Base-by-base conservation (phyloP, 1,140 invertebrate species). In the Drosophila lacertosa region DNA sequence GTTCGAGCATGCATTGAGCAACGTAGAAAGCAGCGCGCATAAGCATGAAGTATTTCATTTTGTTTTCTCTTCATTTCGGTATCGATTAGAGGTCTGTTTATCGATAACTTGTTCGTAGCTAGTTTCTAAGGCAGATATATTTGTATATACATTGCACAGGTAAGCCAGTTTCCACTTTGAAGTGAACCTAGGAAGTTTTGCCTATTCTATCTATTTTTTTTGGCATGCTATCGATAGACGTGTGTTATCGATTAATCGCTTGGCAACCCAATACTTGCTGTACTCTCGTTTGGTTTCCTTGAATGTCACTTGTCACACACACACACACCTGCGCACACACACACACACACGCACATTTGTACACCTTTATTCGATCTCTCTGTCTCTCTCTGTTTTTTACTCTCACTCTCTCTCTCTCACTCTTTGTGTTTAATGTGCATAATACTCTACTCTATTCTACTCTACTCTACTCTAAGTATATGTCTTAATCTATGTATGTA, bases 21-120 rank as follows among this genome's bases (percentile, higher is more conserved):
- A 48, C 32, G 44, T 80, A 83, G 76, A 67, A 79, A 84, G 77
- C 73, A 86, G 81, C 81, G 80, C 81, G 81, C 80, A 86, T 86
- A 60, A 53, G 80, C 80, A 84, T 84, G 80, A 53, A 37, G 22
- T 26, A 26, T 1, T 13, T 13, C 1, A 3, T 45, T 73, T 83
- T 22, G 32, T 39, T 69, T 3, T 11, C 2, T 24, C 26, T 47
- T 24, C 1, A 4, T 26, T 29, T 44, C 1, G 5, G 15, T 24
- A 15, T 47, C 9, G 22, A 16, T 18, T 42, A 39, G 37, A 42
- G 18, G n/a, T n/a, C n/a, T n/a, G 29, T 22, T 10, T 26, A 3
- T 32, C 15, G 20, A 45, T 42, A 11, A 16, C 15, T 44, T 18
- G 45, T 57, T 50, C 4, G 24, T 47, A 57, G 24, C 4, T 44